Conservation (phyloP, 2,888 invertebrate species). For the Melanophora roralis region DNA sequence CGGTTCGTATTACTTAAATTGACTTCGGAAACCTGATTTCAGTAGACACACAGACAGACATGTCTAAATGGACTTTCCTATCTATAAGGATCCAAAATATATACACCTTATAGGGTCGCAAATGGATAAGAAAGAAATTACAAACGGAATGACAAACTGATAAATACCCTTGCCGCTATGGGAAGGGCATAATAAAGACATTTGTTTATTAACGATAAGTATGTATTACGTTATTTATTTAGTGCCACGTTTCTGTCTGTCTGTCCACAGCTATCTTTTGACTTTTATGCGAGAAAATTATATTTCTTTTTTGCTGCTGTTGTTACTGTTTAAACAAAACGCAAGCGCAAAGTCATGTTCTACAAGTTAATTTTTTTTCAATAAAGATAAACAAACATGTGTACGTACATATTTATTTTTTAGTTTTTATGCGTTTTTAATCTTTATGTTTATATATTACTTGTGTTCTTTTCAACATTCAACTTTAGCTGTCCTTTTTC, state of each 20-base stretch:
- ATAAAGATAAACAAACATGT: too few relatives aligned
- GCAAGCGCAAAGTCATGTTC: slow-evolving; percentile 56
- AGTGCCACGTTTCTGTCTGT: slow-evolving; percentile 10
- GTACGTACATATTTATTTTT: background rate
- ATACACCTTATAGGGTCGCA: too few relatives aligned
- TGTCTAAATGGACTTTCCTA: too few relatives aligned
- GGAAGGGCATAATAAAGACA: too few relatives aligned
- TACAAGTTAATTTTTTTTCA: slow-evolving; percentile 23
- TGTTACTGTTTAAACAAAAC: slow-evolving; percentile 41
- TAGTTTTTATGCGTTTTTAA: slow-evolving; percentile 33
- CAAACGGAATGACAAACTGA: too few relatives aligned
- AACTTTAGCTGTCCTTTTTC: background rate
- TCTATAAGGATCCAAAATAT: too few relatives aligned
- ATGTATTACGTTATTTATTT: slow-evolving; percentile 38
- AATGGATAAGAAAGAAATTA: too few relatives aligned
- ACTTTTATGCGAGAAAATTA: background rate
- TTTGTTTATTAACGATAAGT: too few relatives aligned
- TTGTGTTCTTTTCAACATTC: slow-evolving; percentile 5
- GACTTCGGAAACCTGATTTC: too few relatives aligned
- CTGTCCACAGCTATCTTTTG: background rate
- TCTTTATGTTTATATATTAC: slow-evolving; percentile 6
- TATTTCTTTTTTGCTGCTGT: slow-evolving; percentile 13
- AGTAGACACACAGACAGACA: too few relatives aligned
- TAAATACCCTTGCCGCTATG: too few relatives aligned
- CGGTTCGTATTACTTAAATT: too few relatives aligned